These are phyloP conservation scores for Brachyptera putata DNA, from an alignment of 2,888 invertebrate genomes.

Conservation along the genomic window DNA sequence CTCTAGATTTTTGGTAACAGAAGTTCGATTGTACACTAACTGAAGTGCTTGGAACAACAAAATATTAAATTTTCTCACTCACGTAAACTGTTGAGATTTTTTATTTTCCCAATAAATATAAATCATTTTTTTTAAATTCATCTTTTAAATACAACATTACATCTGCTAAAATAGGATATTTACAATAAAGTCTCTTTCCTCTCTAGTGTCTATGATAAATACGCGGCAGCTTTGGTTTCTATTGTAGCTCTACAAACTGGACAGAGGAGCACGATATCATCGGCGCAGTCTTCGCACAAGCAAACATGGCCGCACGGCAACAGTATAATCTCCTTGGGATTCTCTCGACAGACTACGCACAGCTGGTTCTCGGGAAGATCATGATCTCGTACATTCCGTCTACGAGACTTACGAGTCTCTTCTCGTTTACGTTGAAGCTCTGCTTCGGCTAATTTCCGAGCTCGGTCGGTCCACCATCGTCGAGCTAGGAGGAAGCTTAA, in stretches of 20 bases:
- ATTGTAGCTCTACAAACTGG: constrained; percentile 76
- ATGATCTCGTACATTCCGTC: constrained; percentile 20
- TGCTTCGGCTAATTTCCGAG: constrained; percentile 54
- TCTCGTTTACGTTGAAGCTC: constrained; percentile 54
- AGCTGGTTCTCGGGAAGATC: constrained; percentile 53
- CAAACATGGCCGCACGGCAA: constrained; percentile 89
- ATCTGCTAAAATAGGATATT: too few relatives aligned
- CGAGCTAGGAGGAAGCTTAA: constrained; percentile 49
- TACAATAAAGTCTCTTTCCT: too few relatives aligned
- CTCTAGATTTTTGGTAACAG: too few relatives aligned
- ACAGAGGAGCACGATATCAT: constrained; percentile 64
- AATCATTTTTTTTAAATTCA: too few relatives aligned
- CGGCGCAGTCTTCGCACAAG: constrained; percentile 80
- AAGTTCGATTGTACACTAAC: too few relatives aligned
- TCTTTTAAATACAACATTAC: too few relatives aligned
- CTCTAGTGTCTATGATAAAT: constrained; percentile 67
- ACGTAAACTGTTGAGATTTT: too few relatives aligned
- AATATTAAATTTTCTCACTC: too few relatives aligned
- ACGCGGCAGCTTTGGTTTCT: constrained; percentile 67
- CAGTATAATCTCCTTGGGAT: constrained; percentile 82
- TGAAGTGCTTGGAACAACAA: too few relatives aligned
- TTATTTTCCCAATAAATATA: too few relatives aligned
- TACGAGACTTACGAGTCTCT: constrained; percentile 51
- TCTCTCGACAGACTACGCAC: constrained; percentile 81
- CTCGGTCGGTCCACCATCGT: constrained; percentile 49